phyloP scores from a whole-genome alignment of 2,888 invertebrate genomes.

The Prostheceraeus crozeri region DNA sequence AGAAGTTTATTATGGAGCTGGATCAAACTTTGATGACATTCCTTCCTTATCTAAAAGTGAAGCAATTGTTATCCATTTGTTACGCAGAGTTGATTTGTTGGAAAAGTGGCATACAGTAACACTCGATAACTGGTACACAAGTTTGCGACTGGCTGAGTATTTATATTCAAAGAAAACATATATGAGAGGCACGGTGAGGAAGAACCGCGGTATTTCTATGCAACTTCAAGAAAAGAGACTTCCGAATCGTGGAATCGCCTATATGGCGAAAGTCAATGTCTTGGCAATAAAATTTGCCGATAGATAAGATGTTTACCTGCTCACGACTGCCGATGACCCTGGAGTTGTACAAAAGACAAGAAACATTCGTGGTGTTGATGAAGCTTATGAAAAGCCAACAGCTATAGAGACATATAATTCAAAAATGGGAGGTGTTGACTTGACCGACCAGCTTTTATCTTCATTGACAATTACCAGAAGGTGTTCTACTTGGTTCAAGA shows the following conservation, averaged over 20 bases:
- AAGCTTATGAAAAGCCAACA: not conserved
- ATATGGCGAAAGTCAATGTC: not conserved
- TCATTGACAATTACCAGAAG: not conserved
- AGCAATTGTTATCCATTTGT: not conserved
- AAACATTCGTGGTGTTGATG: not conserved
- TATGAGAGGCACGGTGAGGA: too few species aligned
- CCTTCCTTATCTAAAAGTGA: constrained; percentile 6
- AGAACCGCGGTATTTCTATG: not conserved
- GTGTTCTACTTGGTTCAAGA: constrained; percentile 4
- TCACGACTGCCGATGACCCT: not conserved
- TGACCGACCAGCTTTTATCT: constrained; percentile 9
- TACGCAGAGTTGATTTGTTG: not conserved
- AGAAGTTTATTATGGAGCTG: constrained; percentile 17
- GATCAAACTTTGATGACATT: not conserved
- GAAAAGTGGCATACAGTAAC: constrained; percentile 13
- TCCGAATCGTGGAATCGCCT: not conserved
- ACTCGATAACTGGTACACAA: constrained; percentile 14
- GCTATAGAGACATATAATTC: constrained; percentile 1
- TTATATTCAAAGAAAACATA: not conserved
- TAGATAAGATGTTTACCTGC: constrained; percentile 3
- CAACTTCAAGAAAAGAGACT: not conserved
- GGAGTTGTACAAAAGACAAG: constrained; percentile 7
- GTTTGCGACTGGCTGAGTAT: constrained; percentile 12
- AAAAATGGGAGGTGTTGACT: constrained; percentile 24
- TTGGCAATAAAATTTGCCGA: constrained; percentile 12